phyloP scores from a whole-genome alignment of 2,797 vertebrate genomes.

The Rhincodon typus region DNA sequence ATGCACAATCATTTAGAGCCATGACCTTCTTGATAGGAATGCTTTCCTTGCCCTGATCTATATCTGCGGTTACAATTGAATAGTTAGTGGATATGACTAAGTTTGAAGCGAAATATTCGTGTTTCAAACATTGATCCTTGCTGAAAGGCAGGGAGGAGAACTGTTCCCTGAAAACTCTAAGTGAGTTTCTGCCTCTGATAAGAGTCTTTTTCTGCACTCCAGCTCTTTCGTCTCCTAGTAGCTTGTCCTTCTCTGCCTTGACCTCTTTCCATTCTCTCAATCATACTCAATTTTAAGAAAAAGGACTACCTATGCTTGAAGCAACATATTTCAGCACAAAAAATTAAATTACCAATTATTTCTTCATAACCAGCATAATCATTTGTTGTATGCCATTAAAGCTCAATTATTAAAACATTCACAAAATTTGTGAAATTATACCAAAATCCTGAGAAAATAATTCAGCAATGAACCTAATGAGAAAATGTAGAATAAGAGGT shows the following conservation, averaged over 20 bases:
- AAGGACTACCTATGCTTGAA: background rate
- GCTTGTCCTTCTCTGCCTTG: background rate
- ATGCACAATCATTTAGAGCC: background rate
- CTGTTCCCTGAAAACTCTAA: background rate
- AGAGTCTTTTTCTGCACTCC: no score
- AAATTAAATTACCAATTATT: background rate
- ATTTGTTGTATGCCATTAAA: no score
- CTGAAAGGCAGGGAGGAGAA: background rate
- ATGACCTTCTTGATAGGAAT: background rate
- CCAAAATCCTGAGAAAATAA: no score
- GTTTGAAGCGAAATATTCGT: background rate
- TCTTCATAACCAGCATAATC: no score
- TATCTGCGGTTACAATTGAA: no score
- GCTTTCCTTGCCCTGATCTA: background rate
- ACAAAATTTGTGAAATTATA: no score
- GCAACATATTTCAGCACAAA: background rate
- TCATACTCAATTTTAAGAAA: background rate
- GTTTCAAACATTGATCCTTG: background rate
- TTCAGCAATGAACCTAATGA: no score
- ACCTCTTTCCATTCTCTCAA: background rate
- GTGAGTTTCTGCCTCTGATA: no score
- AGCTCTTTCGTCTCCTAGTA: no score
- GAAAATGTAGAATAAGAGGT: no score
- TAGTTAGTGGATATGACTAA: background rate
- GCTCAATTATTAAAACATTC: no score